Evolutionary conservation across 2,113 vertebrate species (phyloP).

Genomic region (Danio rerio): DNA sequence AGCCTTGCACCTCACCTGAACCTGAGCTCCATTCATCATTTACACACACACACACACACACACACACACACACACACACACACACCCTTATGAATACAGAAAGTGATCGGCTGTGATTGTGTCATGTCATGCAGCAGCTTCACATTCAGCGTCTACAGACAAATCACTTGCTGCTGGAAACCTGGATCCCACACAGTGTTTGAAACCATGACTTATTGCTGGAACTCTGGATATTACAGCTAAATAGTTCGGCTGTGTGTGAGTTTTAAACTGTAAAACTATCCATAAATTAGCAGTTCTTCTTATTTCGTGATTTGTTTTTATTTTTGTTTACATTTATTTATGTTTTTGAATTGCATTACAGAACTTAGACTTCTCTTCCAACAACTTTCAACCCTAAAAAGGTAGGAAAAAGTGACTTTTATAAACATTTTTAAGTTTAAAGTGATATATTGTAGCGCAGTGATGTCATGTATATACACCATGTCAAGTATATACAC

Average conservation of each 20-base stretch:
- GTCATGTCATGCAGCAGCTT: not conserved
- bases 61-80: slow-evolving; percentile 24
- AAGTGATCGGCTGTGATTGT: not conserved
- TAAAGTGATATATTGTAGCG: too few relatives aligned
- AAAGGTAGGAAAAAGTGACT: too few relatives aligned
- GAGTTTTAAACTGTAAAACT: not conserved
- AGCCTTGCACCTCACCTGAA: slow-evolving; percentile 53
- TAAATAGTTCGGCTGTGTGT: slow-evolving; percentile 18
- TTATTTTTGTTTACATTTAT: too few relatives aligned
- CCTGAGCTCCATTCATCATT: slow-evolving; percentile 45
- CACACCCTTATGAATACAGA: slow-evolving; percentile 8
- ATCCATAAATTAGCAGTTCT: too few relatives aligned
- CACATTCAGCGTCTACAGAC: slow-evolving; percentile 2
- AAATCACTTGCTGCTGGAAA: not conserved
- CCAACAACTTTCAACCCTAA: too few relatives aligned
- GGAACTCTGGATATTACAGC: not conserved
- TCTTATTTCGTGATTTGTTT: too few relatives aligned
- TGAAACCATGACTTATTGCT: slow-evolving; percentile 13
- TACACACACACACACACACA: slow-evolving; percentile 21
- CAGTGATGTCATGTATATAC: too few relatives aligned
- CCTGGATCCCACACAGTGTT: not conserved
- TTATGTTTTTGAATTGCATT: too few relatives aligned
- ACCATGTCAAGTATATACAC: too few relatives aligned
- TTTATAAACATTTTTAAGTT: too few relatives aligned
- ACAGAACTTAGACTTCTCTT: too few relatives aligned